Evolutionary conservation across 2,797 vertebrate species (phyloP).

Genomic region (Cuniculus paca): DNA sequence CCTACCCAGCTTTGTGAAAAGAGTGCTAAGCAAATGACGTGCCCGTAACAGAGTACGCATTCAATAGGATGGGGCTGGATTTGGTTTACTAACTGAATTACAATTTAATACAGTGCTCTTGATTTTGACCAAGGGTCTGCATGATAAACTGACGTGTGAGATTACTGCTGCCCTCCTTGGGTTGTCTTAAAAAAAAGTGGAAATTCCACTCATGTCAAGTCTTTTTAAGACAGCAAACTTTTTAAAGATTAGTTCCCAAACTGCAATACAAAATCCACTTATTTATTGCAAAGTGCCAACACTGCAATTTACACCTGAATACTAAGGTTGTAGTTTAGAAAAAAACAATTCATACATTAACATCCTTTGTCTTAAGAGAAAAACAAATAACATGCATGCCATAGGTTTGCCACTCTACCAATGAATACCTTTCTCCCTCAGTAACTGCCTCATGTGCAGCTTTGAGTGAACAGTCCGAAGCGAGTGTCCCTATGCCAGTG

Average conservation of each 20-base stretch:
- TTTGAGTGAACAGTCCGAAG: background rate
- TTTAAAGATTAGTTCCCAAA: background rate
- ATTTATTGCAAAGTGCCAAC: background rate
- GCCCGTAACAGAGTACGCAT: background rate
- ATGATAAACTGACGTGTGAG: background rate
- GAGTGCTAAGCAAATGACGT: background rate
- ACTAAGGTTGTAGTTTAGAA: background rate
- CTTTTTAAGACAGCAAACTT: background rate
- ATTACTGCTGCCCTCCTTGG: background rate
- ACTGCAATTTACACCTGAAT: background rate
- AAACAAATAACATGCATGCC: background rate
- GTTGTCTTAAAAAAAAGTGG: slow-evolving; percentile 24
- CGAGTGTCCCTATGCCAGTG: background rate
- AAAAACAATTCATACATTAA: background rate
- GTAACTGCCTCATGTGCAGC: background rate
- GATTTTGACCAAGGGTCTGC: background rate
- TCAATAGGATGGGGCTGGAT: background rate
- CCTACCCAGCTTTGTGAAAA: background rate
- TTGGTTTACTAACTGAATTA: background rate
- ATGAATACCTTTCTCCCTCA: background rate
- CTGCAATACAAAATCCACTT: background rate
- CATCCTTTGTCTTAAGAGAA: background rate
- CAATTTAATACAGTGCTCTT: background rate
- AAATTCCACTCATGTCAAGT: background rate
- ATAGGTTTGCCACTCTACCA: background rate